These are phyloP conservation scores for Glomeris marginata DNA, from an alignment of 2,888 invertebrate genomes.

Conservation along the genomic window DNA sequence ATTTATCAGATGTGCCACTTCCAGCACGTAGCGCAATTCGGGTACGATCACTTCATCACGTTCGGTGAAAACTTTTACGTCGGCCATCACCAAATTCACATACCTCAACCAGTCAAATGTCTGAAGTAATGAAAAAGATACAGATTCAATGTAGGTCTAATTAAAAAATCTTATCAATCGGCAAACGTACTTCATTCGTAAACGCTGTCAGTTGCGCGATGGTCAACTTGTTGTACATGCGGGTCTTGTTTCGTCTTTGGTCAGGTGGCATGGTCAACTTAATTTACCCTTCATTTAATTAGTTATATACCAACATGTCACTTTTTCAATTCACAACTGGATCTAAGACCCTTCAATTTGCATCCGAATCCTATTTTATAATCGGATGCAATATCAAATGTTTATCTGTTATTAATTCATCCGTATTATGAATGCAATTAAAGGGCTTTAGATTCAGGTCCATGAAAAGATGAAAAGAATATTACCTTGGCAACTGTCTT, in stretches of 20 bases:
- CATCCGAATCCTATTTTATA: no score
- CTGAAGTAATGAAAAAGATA: conserved; percentile 4
- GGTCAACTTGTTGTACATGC: conserved; percentile 11
- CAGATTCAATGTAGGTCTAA: neutral
- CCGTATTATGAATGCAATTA: neutral
- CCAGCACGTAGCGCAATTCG: neutral
- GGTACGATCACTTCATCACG: conserved; percentile 7
- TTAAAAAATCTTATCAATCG: neutral
- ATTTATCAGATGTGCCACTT: neutral
- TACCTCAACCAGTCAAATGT: conserved; percentile 9
- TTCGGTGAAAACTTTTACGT: conserved; percentile 2
- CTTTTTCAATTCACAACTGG: no score
- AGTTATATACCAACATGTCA: no score
- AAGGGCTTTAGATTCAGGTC: neutral
- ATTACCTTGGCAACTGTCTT: conserved; percentile 9
- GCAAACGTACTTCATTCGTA: conserved; percentile 8
- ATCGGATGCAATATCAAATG: neutral
- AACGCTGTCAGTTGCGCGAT: conserved; percentile 5
- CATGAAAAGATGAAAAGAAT: neutral
- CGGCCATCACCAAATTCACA: conserved; percentile 4
- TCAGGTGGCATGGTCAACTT: no score
- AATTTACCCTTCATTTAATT: no score
- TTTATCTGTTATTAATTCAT: neutral
- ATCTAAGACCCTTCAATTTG: no score
- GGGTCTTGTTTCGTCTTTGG: neutral